Evolutionary conservation across 2,113 vertebrate genomes (phyloP).

Genomic region (Erythrolamprus reginae): DNA sequence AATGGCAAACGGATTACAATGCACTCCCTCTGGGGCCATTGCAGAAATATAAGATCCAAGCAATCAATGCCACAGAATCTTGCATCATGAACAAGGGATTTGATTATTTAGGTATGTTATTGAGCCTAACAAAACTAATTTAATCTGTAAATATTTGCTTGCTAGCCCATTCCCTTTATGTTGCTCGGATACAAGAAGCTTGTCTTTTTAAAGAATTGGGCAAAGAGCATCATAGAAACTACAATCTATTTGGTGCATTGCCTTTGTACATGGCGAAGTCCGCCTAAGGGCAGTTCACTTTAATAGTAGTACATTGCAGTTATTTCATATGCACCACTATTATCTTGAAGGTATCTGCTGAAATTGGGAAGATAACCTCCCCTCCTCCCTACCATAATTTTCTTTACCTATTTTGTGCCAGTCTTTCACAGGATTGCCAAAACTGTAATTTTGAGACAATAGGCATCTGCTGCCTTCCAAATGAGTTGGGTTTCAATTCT

Average conservation of each 20-base stretch:
- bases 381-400: background rate
- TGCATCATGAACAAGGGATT: conserved; percentile 94
- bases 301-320: background rate
- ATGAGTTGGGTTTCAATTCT: background rate
- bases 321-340: background rate
- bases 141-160: background rate
- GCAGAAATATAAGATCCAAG: conserved; percentile 84
- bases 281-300: background rate
- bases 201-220: background rate
- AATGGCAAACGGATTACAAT: conserved; percentile 92
- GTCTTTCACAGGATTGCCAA: background rate
- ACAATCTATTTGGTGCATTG: background rate
- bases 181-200: background rate
- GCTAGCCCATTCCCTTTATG: background rate
- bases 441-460: background rate
- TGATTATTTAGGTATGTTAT: conserved; percentile 82
- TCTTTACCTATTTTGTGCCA: background rate
- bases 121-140: accelerated
- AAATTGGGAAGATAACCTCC: background rate
- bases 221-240: background rate
- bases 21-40: conserved; percentile 81
- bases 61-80: conserved; percentile 86
- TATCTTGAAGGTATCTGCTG: background rate
- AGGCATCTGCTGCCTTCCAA: background rate
- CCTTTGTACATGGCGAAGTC: background rate